A percentile compares a stretch with the other conserved stretches of the same genome.
These are phyloP conservation scores for Pelecanus crispus DNA, from an alignment of 2,113 vertebrate species.

Conservation along the genomic window DNA sequence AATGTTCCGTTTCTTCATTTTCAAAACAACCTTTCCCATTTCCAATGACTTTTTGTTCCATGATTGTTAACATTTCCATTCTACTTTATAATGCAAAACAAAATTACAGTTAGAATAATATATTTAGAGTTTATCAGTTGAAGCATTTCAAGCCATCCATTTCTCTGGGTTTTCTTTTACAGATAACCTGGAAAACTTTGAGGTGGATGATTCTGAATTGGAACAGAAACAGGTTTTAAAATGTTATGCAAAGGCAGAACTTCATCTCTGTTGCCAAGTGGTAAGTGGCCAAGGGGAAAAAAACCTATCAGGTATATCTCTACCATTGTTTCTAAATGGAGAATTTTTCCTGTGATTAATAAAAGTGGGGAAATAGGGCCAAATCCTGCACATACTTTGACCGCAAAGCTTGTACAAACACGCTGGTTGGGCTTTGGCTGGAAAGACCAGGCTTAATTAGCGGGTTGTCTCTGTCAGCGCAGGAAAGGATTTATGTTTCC, in stretches of 20 bases:
- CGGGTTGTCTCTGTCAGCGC: neutral
- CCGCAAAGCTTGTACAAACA: neutral
- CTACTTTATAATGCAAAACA: neutral
- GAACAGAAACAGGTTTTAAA: constrained; percentile 17
- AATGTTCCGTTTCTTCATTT: neutral
- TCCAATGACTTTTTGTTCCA: neutral
- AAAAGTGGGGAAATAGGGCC: constrained; percentile 9
- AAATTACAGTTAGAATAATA: neutral
- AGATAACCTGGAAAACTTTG: constrained; percentile 26
- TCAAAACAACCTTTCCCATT: neutral
- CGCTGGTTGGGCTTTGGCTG: neutral
- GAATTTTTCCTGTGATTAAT: constrained; percentile 41
- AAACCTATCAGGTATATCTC: constrained; percentile 20
- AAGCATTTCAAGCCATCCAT: constrained; percentile 1
- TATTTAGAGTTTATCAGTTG: constrained; percentile 19
- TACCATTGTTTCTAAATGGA: constrained; percentile 22
- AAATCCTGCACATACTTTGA: constrained; percentile 10
- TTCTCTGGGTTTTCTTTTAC: neutral
- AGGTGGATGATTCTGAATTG: constrained; percentile 2
- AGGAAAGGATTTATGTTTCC: constrained; percentile 34
- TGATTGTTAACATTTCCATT: neutral
- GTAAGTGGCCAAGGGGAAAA: constrained; percentile 7
- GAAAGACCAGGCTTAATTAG: neutral
- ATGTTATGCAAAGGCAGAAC: constrained; percentile 23
- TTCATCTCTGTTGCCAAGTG: constrained; percentile 22